A percentile compares a stretch with the other conserved stretches of the same genome.
These are phyloP conservation scores for Buphagus erythrorhynchus DNA, from an alignment of 2,797 vertebrate species.

Conservation along the genomic window DNA sequence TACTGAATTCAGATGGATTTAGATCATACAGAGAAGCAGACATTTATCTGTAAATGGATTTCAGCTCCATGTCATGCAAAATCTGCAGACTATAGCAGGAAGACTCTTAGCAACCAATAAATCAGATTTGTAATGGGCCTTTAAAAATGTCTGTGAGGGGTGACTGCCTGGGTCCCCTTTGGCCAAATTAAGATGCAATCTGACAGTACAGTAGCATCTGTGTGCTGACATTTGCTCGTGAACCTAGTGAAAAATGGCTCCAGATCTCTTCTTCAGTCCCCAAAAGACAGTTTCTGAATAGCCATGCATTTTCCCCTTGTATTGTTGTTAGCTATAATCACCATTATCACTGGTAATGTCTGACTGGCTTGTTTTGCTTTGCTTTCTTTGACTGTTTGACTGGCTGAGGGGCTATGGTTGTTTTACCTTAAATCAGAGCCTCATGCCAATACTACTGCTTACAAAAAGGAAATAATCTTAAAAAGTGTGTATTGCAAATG, in stretches of 20 bases:
- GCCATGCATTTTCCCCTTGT: slow-evolving; percentile 20
- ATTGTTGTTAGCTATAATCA: slow-evolving; percentile 56
- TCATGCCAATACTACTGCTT: not conserved
- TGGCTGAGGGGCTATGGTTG: not conserved
- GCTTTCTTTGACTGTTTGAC: slow-evolving; percentile 25
- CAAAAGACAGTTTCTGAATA: slow-evolving; percentile 63
- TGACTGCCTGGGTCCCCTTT: slow-evolving; percentile 70
- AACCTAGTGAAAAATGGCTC: slow-evolving; percentile 81
- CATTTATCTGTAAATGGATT: slow-evolving; percentile 63
- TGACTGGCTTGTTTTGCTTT: slow-evolving; percentile 54
- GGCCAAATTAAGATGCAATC: slow-evolving; percentile 76
- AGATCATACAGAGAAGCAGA: slow-evolving; percentile 39
- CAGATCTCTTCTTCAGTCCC: slow-evolving; percentile 59
- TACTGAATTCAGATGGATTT: slow-evolving; percentile 58
- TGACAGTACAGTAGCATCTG: slow-evolving; percentile 72
- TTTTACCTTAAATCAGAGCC: slow-evolving; percentile 53
- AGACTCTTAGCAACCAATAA: slow-evolving; percentile 57
- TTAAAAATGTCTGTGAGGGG: slow-evolving; percentile 70
- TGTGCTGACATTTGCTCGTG: slow-evolving; percentile 79
- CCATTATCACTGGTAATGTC: slow-evolving; percentile 36
- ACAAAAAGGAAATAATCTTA: not conserved
- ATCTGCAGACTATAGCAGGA: slow-evolving; percentile 49
- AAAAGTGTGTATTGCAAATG: not conserved
- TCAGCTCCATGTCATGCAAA: slow-evolving; percentile 46
- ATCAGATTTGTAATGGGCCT: slow-evolving; percentile 72